These are phyloP conservation scores for Andricus curvator DNA, from an alignment of 2,888 invertebrate genomes.

Conservation along the genomic window DNA sequence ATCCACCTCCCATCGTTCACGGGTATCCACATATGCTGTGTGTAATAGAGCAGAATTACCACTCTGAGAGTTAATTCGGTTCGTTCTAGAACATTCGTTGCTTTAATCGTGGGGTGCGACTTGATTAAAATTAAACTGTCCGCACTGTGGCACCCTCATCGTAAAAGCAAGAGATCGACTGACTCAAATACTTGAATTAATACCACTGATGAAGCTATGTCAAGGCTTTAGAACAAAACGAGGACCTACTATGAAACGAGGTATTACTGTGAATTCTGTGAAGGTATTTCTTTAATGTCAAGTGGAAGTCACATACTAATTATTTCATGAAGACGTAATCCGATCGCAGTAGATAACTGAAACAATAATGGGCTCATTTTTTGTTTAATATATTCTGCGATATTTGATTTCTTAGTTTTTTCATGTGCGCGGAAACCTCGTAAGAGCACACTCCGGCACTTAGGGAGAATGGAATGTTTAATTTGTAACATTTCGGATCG, in stretches of 20 bases:
- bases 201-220: background rate
- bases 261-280: too few species aligned
- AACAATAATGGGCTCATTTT: too few species aligned
- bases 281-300: too few species aligned
- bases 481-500: too few species aligned
- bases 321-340: too few species aligned
- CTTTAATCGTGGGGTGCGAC: slow-evolving; percentile 56
- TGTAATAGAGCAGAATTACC: slow-evolving; percentile 52
- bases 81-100: slow-evolving; percentile 58
- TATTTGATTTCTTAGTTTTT: too few species aligned
- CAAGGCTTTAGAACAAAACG: background rate
- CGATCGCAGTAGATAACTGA: too few species aligned
- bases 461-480: too few species aligned
- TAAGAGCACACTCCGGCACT: too few species aligned
- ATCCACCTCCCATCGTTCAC: slow-evolving; percentile 9
- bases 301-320: too few species aligned
- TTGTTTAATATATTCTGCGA: too few species aligned
- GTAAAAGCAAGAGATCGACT: slow-evolving; percentile 44
- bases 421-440: too few species aligned
- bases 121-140: slow-evolving; percentile 61
- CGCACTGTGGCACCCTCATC: slow-evolving; percentile 47
- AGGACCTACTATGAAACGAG: background rate
- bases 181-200: background rate
- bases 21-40: slow-evolving; percentile 43
- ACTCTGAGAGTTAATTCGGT: slow-evolving; percentile 56